These are phyloP conservation scores for Bombycilla garrulus DNA, from an alignment of 2,113 vertebrate species.

Conservation along the genomic window DNA sequence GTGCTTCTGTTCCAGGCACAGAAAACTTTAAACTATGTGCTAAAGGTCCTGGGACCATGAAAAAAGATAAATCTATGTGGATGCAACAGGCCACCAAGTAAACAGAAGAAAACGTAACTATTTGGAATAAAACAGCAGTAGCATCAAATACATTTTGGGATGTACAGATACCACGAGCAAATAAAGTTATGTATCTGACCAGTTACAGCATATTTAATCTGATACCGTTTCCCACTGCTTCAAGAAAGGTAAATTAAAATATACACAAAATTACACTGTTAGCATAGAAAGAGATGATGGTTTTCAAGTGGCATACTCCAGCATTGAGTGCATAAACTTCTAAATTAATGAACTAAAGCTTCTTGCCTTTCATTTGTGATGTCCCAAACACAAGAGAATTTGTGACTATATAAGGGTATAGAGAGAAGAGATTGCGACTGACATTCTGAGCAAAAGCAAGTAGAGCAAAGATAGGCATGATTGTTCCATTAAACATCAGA, in stretches of 20 bases:
- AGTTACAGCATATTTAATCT: background rate
- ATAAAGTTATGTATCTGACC: background rate
- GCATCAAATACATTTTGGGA: background rate
- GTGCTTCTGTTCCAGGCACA: background rate
- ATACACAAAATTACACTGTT: background rate
- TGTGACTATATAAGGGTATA: conserved; percentile 53
- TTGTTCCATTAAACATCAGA: conserved; percentile 20
- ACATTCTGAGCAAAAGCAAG: conserved; percentile 31
- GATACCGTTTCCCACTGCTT: background rate
- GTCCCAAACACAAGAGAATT: background rate
- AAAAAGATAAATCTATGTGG: background rate
- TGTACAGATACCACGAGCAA: background rate
- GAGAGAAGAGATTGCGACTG: background rate
- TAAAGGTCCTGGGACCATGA: background rate
- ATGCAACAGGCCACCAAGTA: background rate
- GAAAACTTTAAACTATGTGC: background rate
- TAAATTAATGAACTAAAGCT: background rate
- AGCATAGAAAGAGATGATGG: background rate
- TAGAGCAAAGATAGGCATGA: conserved; percentile 22
- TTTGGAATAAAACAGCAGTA: background rate
- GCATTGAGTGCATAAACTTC: background rate
- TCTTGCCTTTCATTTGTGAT: background rate
- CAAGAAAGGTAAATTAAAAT: background rate
- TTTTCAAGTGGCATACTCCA: background rate
- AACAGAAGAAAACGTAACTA: background rate